Conservation (phyloP, 1,140 invertebrate species). For the Papilio aristodemus region DNA sequence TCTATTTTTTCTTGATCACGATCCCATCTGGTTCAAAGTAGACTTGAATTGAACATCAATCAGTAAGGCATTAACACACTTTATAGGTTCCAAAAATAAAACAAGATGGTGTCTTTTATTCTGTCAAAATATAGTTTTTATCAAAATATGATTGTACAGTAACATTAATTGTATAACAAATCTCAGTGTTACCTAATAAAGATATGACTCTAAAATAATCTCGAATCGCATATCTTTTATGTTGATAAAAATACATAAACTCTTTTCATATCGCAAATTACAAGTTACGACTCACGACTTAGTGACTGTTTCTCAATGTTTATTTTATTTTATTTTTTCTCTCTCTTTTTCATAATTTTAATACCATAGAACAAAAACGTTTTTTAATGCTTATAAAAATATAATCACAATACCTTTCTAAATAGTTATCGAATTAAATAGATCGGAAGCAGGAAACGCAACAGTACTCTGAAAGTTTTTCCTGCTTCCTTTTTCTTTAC, state of each 20-base stretch:
- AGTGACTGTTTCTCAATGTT: too few relatives aligned
- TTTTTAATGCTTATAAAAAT: not conserved
- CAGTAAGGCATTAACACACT: too few relatives aligned
- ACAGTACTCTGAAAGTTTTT: not conserved
- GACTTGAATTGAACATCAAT: too few relatives aligned
- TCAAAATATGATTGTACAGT: not conserved
- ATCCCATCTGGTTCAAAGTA: too few relatives aligned
- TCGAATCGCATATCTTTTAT: not conserved
- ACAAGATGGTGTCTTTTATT: too few relatives aligned
- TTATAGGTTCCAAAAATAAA: too few relatives aligned
- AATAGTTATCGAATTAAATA: not conserved
- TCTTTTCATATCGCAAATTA: not conserved
- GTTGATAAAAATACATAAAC: not conserved
- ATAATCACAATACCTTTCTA: not conserved
- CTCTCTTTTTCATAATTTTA: not conserved
- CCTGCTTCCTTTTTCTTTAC: not conserved
- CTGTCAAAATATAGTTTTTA: too few relatives aligned
- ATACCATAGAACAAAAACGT: not conserved
- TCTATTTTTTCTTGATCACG: too few relatives aligned
- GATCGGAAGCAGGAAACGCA: slow-evolving; percentile 7
- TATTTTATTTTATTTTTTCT: too few relatives aligned
- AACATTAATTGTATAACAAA: slow-evolving; percentile 27
- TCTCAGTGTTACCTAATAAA: slow-evolving; percentile 3
- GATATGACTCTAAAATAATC: not conserved
- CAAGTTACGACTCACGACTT: not conserved